A percentile compares a stretch with the other conserved stretches of the same genome.
Conservation (phyloP, 2,888 invertebrate genomes). For the Cyaniris semiargus region DNA sequence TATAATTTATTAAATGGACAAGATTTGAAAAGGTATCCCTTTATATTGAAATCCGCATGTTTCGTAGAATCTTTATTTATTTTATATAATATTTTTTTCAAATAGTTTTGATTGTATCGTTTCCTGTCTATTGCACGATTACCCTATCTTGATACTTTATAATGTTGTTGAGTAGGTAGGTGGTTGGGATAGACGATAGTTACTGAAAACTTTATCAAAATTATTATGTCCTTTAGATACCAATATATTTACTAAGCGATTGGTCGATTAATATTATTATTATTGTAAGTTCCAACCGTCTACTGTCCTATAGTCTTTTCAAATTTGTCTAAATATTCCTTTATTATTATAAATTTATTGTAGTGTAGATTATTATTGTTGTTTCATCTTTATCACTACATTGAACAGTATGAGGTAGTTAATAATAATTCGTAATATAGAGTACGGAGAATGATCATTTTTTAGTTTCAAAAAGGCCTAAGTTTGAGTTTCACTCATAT, state of each 20-base stretch:
- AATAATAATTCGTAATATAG: not conserved
- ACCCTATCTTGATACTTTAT: not conserved
- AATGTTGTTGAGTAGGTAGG: not conserved
- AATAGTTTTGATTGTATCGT: constrained; percentile 2
- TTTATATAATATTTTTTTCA: not conserved
- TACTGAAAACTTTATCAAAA: not conserved
- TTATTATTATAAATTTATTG: not conserved
- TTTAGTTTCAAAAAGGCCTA: not conserved
- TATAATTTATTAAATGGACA: constrained; percentile 15
- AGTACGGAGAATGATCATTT: not conserved
- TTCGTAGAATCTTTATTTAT: not conserved
- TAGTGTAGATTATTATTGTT: not conserved
- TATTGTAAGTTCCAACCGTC: not conserved
- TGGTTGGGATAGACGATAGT: not conserved
- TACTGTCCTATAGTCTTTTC: not conserved
- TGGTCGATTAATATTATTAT: not conserved
- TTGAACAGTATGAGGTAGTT: not conserved
- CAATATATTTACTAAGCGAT: not conserved
- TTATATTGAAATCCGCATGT: constrained; percentile 28
- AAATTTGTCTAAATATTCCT: not conserved
- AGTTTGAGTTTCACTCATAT: not conserved
- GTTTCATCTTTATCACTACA: not conserved
- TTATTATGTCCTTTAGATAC: not conserved
- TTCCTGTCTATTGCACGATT: constrained; percentile 24
- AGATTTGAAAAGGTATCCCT: constrained; percentile 27